These are phyloP conservation scores for Poeciliopsis turneri DNA, from an alignment of 2,797 vertebrate genomes.

Conservation along the genomic window DNA sequence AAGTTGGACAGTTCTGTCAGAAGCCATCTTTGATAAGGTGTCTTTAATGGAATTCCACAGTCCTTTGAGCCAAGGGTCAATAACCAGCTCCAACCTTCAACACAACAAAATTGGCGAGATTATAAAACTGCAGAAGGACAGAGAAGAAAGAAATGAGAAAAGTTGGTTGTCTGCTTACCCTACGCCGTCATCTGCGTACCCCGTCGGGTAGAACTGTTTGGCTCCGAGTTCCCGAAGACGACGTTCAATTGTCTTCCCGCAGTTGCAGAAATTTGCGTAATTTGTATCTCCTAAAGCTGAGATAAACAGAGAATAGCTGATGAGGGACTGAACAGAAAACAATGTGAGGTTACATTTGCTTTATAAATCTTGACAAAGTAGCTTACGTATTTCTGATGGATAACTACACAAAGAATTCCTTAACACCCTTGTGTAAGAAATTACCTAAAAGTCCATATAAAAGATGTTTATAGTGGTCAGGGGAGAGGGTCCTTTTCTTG, in stretches of 20 bases:
- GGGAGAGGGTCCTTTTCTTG: slow-evolving; percentile 79
- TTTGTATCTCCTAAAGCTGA: slow-evolving; percentile 95
- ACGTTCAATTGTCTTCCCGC: slow-evolving; percentile 90
- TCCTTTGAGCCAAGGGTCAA: slow-evolving; percentile 94
- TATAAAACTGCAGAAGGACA: background rate
- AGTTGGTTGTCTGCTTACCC: slow-evolving; percentile 82
- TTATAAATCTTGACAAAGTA: background rate
- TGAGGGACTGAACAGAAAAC: slow-evolving; percentile 18
- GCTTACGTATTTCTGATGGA: background rate
- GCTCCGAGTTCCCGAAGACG: slow-evolving; percentile 91
- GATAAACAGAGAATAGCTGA: slow-evolving; percentile 33
- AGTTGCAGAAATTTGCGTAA: slow-evolving; percentile 96
- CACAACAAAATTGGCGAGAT: slow-evolving; percentile 8
- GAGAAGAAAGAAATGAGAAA: background rate
- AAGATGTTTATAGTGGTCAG: slow-evolving; percentile 85
- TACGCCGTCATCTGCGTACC: slow-evolving; percentile 92
- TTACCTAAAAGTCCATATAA: slow-evolving; percentile 92
- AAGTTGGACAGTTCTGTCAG: slow-evolving; percentile 32
- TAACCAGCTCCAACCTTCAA: slow-evolving; percentile 90
- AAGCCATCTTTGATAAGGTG: slow-evolving; percentile 77
- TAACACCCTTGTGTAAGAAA: background rate
- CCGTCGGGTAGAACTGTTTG: slow-evolving; percentile 88
- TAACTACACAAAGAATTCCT: background rate
- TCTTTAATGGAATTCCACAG: slow-evolving; percentile 89
- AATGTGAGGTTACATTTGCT: slow-evolving; percentile 8